A percentile compares a stretch with the other conserved stretches of the same genome.
Conservation (phyloP, 2,113 vertebrate species). For the Atractosteus spatula region DNA sequence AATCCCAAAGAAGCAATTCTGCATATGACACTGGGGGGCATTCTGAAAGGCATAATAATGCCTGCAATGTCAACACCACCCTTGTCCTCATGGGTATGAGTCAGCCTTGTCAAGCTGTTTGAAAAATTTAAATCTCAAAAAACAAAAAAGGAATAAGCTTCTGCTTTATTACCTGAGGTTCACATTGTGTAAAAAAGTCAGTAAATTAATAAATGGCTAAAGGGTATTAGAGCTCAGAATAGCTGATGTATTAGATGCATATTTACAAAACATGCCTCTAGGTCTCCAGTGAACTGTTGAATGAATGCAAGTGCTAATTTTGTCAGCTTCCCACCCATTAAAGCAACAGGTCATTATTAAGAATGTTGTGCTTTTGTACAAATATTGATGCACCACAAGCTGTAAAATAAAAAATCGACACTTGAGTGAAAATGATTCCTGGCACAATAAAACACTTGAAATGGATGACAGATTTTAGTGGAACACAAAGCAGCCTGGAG, state of each 20-base stretch:
- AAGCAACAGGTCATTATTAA: neutral
- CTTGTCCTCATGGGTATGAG: no score
- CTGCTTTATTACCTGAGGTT: slow-evolving; percentile 49
- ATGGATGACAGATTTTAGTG: slow-evolving; percentile 61
- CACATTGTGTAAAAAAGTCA: slow-evolving; percentile 14
- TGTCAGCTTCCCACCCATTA: neutral
- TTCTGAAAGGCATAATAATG: no score
- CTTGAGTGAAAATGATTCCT: neutral
- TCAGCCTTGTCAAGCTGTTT: no score
- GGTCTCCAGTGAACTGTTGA: neutral
- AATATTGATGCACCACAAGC: neutral
- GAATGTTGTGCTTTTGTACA: neutral
- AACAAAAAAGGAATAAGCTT: no score
- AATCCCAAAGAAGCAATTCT: no score
- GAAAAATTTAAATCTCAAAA: no score
- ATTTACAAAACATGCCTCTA: no score
- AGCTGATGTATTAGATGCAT: no score
- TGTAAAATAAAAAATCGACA: neutral
- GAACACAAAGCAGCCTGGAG: slow-evolving; percentile 43
- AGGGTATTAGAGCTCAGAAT: slow-evolving; percentile 10
- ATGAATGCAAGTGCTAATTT: slow-evolving; percentile 5
- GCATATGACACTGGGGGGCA: no score
- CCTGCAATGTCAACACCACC: no score
- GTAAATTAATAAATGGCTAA: slow-evolving; percentile 46
- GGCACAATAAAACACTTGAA: slow-evolving; percentile 13